Conservation (phyloP, 2,113 vertebrate species). For the Anoplopoma fimbria region DNA sequence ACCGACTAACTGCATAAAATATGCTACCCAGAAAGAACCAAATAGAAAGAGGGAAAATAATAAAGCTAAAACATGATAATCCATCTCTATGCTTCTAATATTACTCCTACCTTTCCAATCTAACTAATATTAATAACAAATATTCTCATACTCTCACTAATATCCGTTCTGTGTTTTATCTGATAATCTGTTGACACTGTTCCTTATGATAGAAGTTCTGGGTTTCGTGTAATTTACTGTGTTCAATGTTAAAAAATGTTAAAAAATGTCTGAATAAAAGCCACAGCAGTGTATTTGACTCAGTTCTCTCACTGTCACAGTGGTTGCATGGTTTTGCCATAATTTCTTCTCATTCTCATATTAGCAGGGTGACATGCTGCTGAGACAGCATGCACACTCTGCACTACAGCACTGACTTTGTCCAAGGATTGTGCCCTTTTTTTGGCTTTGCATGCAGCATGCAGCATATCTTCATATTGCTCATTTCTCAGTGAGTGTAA, state of each 20-base stretch:
- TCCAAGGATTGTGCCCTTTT: conserved; percentile 10
- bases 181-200: not conserved
- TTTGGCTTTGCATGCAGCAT: conserved; percentile 1
- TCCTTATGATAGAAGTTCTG: not conserved
- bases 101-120: not conserved
- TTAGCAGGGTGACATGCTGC: not conserved
- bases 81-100: not conserved
- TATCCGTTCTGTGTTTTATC: not conserved
- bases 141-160: not conserved
- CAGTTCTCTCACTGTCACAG: not conserved
- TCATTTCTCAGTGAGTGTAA: conserved; percentile 50
- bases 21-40: not conserved
- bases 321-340: conserved; percentile 10
- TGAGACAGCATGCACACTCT: not conserved
- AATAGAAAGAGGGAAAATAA: not conserved
- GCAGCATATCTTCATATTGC: conserved; percentile 7
- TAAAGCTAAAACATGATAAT: not conserved
- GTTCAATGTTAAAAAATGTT: not conserved
- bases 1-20: not conserved
- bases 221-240: not conserved
- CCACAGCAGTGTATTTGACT: not conserved
- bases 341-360: not conserved
- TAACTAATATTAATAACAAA: not conserved
- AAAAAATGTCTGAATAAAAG: not conserved
- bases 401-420: conserved; percentile 2